Conservation (phyloP, 2,888 invertebrate genomes). For the Drosophila vallismaia region DNA sequence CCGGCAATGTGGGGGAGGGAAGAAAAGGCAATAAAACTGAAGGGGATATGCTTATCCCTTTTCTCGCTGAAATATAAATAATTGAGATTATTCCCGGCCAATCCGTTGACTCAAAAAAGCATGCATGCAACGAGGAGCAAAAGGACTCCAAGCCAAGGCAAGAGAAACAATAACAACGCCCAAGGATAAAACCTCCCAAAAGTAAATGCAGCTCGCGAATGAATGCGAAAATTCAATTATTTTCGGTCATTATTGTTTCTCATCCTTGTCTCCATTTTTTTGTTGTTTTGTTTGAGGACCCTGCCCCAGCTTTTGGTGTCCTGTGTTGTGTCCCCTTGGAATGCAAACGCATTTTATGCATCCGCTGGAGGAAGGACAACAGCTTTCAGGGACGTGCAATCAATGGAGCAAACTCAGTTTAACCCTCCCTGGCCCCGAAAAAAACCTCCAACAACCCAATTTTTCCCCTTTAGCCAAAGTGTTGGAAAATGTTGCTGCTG, state of each 20-base stretch:
- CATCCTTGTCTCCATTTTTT: conserved; percentile 5
- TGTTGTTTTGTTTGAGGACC: conserved; percentile 39
- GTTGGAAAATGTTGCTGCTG: conserved; percentile 64
- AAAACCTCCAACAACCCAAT: not conserved
- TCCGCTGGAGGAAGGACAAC: conserved; percentile 37
- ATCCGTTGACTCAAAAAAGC: conserved; percentile 9
- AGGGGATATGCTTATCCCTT: conserved; percentile 3
- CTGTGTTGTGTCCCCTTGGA: not conserved
- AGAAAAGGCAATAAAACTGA: not conserved
- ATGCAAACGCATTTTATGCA: conserved; percentile 28
- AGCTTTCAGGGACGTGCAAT: conserved; percentile 58
- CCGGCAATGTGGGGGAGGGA: not conserved
- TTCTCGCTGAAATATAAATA: conserved; percentile 10
- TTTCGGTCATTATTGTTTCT: conserved; percentile 68
- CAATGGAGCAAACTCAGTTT: conserved; percentile 51
- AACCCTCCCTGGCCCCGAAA: conserved; percentile 4
- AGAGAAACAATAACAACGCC: conserved; percentile 21
- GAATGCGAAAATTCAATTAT: conserved; percentile 77
- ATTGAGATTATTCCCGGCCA: conserved; percentile 8
- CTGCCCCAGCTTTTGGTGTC: conserved; percentile 33
- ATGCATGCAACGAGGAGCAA: conserved; percentile 9
- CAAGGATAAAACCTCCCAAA: conserved; percentile 12
- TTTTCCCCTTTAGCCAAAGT: conserved; percentile 46
- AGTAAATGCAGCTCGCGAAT: conserved; percentile 71
- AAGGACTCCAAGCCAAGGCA: conserved; percentile 9